Evolutionary conservation across 2,888 invertebrate genomes (phyloP).

Genomic region (Metellina segmentata): DNA sequence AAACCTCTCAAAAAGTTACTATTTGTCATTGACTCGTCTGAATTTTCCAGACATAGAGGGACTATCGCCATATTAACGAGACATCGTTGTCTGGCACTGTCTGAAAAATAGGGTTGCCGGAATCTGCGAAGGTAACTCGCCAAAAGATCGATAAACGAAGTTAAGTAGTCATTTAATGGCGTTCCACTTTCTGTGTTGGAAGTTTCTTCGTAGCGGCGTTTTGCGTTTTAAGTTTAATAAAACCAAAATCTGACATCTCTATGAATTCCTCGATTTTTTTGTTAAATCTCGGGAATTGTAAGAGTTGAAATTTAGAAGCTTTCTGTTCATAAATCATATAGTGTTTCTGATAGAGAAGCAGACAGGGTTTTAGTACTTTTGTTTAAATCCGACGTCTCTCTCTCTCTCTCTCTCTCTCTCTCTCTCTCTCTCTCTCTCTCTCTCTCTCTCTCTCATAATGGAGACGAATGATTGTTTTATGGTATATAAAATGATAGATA

Average conservation of each 20-base stretch:
- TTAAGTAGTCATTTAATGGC: background rate
- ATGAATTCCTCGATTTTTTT: too few species aligned
- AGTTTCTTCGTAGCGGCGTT: background rate
- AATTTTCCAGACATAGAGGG: constrained; percentile 51
- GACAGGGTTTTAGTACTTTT: background rate
- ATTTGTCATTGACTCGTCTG: constrained; percentile 72
- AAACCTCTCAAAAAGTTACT: constrained; percentile 62
- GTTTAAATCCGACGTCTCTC: background rate
- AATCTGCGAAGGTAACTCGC: constrained; percentile 13
- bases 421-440: too few species aligned
- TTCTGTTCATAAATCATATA: background rate
- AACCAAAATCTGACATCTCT: too few species aligned
- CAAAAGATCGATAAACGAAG: constrained; percentile 56
- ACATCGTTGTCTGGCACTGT: constrained; percentile 55
- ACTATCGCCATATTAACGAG: constrained; percentile 68
- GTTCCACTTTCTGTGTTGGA: background rate
- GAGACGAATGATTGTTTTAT: background rate
- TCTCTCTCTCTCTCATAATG: too few species aligned
- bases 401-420: too few species aligned
- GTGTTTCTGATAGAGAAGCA: background rate
- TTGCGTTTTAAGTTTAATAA: background rate
- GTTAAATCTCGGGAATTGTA: background rate
- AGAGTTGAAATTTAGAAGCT: background rate
- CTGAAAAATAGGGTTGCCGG: constrained; percentile 71
- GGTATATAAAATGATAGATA: background rate